Evolutionary conservation across 2,797 vertebrate genomes (phyloP).

Genomic region (Smutsia temminckii): DNA sequence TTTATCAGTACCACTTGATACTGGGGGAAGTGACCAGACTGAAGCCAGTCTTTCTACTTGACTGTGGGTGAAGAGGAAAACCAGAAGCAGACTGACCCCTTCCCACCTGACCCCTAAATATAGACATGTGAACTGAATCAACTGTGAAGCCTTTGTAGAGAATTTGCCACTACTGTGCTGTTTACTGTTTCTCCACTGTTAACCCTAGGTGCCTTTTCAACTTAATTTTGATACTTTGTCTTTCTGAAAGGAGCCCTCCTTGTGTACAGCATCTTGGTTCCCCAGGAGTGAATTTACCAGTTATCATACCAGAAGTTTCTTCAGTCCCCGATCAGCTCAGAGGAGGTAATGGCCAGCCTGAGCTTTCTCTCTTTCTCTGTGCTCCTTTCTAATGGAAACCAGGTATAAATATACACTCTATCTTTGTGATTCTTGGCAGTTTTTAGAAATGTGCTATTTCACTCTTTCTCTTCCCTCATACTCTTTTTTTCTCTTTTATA

Average conservation of each 20-base stretch:
- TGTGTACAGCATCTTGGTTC: constrained; percentile 57
- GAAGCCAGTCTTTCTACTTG: not conserved
- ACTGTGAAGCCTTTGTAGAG: not conserved
- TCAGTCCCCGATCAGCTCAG: constrained; percentile 67
- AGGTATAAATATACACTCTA: not conserved
- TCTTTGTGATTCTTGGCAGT: not conserved
- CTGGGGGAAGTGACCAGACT: not conserved
- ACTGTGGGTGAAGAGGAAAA: not conserved
- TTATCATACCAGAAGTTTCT: constrained; percentile 53
- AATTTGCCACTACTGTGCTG: not conserved
- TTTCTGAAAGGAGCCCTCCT: constrained; percentile 74
- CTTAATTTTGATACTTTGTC: constrained; percentile 43
- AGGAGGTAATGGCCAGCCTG: constrained; percentile 82
- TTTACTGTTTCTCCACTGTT: not conserved
- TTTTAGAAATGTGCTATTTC: constrained; percentile 2
- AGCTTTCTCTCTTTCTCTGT: not conserved
- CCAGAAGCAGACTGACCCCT: not conserved
- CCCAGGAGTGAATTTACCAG: constrained; percentile 64
- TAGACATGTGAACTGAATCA: not conserved
- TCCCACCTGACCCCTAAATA: not conserved
- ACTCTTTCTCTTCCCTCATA: not conserved
- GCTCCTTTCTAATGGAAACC: constrained; percentile 12
- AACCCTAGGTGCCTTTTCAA: not conserved
- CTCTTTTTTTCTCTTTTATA: not conserved
- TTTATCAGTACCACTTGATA: not conserved